Conservation (phyloP, 1,140 invertebrate species). For the Delia radicum region DNA sequence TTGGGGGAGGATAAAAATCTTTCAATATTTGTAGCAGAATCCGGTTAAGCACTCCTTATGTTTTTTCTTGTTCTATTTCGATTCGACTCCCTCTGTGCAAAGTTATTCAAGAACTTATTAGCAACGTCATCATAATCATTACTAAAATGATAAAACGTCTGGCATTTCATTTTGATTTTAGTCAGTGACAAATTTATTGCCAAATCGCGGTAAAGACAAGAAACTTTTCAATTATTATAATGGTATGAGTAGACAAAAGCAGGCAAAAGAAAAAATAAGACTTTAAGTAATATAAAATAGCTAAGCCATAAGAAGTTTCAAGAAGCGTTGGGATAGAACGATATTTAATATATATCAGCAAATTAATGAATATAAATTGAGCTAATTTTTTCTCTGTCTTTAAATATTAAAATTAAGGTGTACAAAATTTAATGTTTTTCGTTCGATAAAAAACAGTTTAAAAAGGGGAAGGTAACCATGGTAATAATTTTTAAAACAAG, state of each 20-base stretch:
- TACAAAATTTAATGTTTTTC: conserved; percentile 14
- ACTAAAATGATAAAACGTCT: conserved; percentile 12
- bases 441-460: not conserved
- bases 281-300: no score
- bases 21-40: not conserved
- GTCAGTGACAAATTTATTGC: conserved; percentile 24
- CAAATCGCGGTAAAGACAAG: conserved; percentile 4
- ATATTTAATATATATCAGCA: not conserved
- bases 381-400: conserved; percentile 3
- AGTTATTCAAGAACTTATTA: conserved; percentile 6
- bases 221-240: conserved; percentile 23
- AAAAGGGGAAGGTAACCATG: not conserved
- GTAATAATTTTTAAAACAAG: no score
- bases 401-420: conserved; percentile 24
- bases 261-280: not conserved
- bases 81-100: not conserved
- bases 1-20: not conserved
- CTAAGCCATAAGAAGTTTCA: no score
- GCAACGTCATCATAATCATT: conserved; percentile 22
- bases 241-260: not conserved
- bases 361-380: conserved; percentile 21
- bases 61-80: not conserved
- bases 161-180: conserved; percentile 17
- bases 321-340: not conserved
- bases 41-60: not conserved